phyloP scores from a whole-genome alignment of 2,113 vertebrate genomes.

The Entomyzon cyanotis region DNA sequence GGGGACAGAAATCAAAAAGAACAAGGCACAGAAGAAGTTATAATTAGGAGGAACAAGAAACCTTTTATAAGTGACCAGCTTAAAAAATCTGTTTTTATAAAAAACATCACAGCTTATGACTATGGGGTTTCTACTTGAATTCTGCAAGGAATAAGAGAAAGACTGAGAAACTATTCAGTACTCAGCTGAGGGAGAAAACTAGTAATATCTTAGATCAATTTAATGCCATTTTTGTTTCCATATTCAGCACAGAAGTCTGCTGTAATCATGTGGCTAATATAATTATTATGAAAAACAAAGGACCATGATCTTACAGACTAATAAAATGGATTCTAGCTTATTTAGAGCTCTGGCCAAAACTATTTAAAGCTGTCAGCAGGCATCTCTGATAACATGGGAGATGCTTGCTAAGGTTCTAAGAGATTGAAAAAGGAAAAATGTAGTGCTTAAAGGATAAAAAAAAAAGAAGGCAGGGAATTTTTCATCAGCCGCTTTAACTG shows the following conservation, averaged over 20 bases:
- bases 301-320: not conserved
- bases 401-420: not conserved
- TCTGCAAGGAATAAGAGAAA: not conserved
- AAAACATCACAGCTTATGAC: not conserved
- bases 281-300: not conserved
- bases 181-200: not conserved
- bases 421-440: not conserved
- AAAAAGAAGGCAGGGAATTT: not conserved
- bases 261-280: not conserved
- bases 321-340: not conserved
- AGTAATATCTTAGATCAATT: not conserved
- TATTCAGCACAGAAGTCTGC: not conserved
- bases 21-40: not conserved
- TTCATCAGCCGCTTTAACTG: not conserved
- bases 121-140: not conserved
- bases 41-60: not conserved
- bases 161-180: not conserved
- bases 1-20: constrained; percentile 17
- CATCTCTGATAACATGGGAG: not conserved
- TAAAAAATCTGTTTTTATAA: not conserved
- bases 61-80: not conserved
- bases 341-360: not conserved
- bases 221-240: not conserved
- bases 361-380: not conserved
- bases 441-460: not conserved